Evolutionary conservation across 2,113 vertebrate genomes (phyloP).

Genomic region (Nycticryphes semicollaris): DNA sequence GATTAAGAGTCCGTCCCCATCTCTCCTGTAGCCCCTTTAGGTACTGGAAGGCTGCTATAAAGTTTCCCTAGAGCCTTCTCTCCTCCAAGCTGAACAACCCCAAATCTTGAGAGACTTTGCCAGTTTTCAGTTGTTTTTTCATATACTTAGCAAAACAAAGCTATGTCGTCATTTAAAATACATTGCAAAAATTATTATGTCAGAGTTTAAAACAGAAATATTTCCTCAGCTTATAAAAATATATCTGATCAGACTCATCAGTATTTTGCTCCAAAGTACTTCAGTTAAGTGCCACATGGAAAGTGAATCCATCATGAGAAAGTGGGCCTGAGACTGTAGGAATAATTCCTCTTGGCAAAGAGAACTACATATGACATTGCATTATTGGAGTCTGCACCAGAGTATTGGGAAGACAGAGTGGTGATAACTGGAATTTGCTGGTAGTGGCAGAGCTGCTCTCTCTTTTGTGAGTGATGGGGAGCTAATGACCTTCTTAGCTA

Average conservation of each 20-base stretch:
- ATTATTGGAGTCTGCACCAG: not conserved
- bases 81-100: too few species aligned
- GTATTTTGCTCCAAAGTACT: not conserved
- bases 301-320: not conserved
- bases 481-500: not conserved
- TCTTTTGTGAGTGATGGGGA: not conserved
- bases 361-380: not conserved
- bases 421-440: not conserved
- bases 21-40: too few species aligned
- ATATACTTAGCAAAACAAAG: not conserved
- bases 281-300: not conserved
- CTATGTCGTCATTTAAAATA: not conserved
- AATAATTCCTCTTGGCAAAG: not conserved
- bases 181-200: not conserved
- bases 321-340: not conserved
- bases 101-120: not conserved
- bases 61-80: too few species aligned
- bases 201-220: not conserved
- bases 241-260: not conserved
- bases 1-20: too few species aligned
- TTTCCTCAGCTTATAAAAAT: not conserved
- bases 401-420: not conserved
- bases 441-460: not conserved
- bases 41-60: too few species aligned
- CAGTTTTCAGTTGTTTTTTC: not conserved